phyloP scores from a whole-genome alignment of 1,140 invertebrate species.

The Homarus americanus region DNA sequence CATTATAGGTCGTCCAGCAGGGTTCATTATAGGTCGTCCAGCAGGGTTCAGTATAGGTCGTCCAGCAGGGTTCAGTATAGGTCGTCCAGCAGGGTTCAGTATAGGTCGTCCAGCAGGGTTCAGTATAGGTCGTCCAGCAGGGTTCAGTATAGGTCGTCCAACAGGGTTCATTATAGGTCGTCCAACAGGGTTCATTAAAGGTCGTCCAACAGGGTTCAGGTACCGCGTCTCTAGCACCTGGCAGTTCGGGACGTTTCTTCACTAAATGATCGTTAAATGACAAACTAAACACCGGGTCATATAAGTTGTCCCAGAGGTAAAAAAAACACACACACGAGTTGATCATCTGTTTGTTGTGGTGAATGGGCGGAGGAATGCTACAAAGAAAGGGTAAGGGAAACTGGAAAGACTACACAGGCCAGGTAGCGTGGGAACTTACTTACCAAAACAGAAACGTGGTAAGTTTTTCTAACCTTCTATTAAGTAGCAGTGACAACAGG shows the following conservation, averaged over 20 bases:
- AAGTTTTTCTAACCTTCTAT: neutral
- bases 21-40: too few relatives aligned
- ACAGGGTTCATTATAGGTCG: too few relatives aligned
- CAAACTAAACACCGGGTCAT: conserved; percentile 5
- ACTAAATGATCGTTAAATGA: conserved; percentile 21
- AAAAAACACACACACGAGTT: conserved; percentile 17
- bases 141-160: too few relatives aligned
- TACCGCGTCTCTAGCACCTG: neutral
- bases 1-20: too few relatives aligned
- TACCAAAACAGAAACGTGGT: neutral
- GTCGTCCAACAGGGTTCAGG: neutral
- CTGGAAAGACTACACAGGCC: too few relatives aligned
- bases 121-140: too few relatives aligned
- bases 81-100: too few relatives aligned
- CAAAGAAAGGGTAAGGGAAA: neutral
- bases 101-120: too few relatives aligned
- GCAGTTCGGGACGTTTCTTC: neutral
- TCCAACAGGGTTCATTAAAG: neutral
- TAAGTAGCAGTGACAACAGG: too few relatives aligned
- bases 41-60: too few relatives aligned
- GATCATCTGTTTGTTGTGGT: conserved; percentile 21
- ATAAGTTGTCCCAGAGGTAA: neutral
- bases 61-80: too few relatives aligned
- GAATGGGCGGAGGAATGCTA: neutral
- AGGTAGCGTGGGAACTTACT: neutral